Percentiles rank a stretch among this genome's conserved stretches.
phyloP scores from a whole-genome alignment of 1,140 invertebrate species.

The Tetranychus cinnabarinus region DNA sequence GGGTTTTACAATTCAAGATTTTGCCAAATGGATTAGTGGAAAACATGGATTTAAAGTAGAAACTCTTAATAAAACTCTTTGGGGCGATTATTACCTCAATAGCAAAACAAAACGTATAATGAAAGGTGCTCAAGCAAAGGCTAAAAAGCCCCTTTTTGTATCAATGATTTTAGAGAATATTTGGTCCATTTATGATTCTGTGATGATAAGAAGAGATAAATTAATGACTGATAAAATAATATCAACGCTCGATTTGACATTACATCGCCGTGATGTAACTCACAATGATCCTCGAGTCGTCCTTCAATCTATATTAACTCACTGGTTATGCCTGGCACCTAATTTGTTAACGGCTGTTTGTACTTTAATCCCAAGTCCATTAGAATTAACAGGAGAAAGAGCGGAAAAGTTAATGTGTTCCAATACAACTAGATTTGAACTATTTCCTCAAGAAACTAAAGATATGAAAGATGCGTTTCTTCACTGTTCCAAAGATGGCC shows the following conservation, averaged over 20 bases:
- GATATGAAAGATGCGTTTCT: constrained; percentile 32
- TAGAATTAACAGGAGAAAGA: constrained; percentile 47
- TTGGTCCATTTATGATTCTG: constrained; percentile 67
- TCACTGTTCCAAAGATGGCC: constrained; percentile 1
- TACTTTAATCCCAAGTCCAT: constrained; percentile 50
- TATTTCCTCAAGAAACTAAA: constrained; percentile 41
- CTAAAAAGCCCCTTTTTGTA: constrained; percentile 86
- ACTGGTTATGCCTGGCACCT: constrained; percentile 67
- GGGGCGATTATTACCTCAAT: constrained; percentile 89
- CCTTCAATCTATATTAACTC: constrained; percentile 51
- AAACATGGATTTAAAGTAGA: constrained; percentile 42
- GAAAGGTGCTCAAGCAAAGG: constrained; percentile 72
- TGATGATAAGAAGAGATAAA: constrained; percentile 37
- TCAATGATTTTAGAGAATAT: constrained; percentile 84
- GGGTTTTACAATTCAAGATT: constrained; percentile 60
- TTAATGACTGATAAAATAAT: constrained; percentile 54
- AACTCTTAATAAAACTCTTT: constrained; percentile 50
- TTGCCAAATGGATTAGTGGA: constrained; percentile 33
- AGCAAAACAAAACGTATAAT: constrained; percentile 58
- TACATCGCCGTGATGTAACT: constrained; percentile 46
- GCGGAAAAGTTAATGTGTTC: constrained; percentile 44
- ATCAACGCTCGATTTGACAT: constrained; percentile 47
- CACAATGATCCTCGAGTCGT: constrained; percentile 49
- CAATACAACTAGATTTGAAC: constrained; percentile 38
- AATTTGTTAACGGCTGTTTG: constrained; percentile 51